Base-by-base conservation (phyloP, 1,140 invertebrate species). In the Thaumatotibia leucotreta region DNA sequence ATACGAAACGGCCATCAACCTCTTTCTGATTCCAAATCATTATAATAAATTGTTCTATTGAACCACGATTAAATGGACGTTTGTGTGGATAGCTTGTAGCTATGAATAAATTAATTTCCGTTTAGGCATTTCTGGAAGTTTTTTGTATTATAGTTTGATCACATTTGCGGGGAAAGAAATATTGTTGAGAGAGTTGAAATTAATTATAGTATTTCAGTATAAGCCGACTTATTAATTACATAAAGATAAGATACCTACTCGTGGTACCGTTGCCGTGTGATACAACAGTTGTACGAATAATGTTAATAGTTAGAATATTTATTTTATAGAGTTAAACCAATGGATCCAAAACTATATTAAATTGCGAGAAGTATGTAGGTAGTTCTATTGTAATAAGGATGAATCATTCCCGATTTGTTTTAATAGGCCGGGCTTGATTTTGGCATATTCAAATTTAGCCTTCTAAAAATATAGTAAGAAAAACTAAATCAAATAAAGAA, bases 21-120 rank as follows among this genome's bases (percentile, higher is more conserved):
- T 63, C 31, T 10, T 24, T 52, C 49, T 58, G 14, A 29, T 17
- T 58, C 67, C 71, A 67, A 73, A 75, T 75, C 70, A 76, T 79
- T 74, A 74, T 77, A 80, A 83, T 75, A 75, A 77, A 84, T 82
- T 77, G 79, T 79, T 82, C 66, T 80, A 78, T 83, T 83, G 83
- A 84, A 84, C 83, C 69, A 77, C 72, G 65, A 76, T 76, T 67
- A 72, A 74, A 73, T 72, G 71, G 66, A 73, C 74, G 69, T 73
- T 69, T 50, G 67, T 67, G 64, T 62, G 33, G 66, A 33, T 32
- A 35, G 65, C 39, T 69, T 69, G 64, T 68, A 63, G 58, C 39
- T 62, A 64, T 61, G 74, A 74, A 78, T 80, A 82, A 77, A 75
- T 79, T 78, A 77, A 62, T 31, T 61, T 66, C 58, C 52, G 0